Evolutionary conservation across 2,888 invertebrate genomes (phyloP).

Genomic region (Parapristionchus giblindavisi): DNA sequence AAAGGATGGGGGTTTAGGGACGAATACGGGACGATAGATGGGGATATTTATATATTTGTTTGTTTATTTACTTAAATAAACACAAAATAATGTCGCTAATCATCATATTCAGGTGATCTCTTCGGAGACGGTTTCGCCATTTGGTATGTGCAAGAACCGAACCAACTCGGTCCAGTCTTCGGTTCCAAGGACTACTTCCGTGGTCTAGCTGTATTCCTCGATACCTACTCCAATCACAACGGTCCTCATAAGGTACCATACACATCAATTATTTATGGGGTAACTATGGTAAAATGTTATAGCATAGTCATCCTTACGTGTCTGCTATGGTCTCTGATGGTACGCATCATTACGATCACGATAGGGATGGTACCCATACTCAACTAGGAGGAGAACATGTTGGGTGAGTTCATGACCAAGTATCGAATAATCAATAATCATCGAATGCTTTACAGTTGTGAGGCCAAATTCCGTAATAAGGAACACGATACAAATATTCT

Average conservation of each 20-base stretch:
- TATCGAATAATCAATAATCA: background rate
- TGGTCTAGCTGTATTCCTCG: constrained; percentile 89
- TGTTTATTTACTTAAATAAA: no score
- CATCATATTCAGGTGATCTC: constrained; percentile 43
- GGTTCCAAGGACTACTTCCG: constrained; percentile 90
- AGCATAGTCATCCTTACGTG: constrained; percentile 98
- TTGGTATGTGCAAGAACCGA: constrained; percentile 72
- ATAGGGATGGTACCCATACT: constrained; percentile 96
- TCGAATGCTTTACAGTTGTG: constrained; percentile 78
- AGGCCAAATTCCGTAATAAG: constrained; percentile 90
- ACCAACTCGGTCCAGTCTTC: constrained; percentile 83
- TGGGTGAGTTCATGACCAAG: constrained; percentile 71
- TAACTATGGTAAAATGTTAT: constrained; percentile 46
- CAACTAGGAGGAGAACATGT: constrained; percentile 78
- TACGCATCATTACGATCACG: constrained; percentile 92
- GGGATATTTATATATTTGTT: no score
- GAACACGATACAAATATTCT: constrained; percentile 90
- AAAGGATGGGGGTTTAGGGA: no score
- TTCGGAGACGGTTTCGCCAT: constrained; percentile 82
- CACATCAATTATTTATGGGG: background rate
- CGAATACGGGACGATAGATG: no score
- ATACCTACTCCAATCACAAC: constrained; percentile 99
- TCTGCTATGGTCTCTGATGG: constrained; percentile 99
- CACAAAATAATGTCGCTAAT: background rate
- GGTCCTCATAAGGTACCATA: constrained; percentile 97